Conservation (phyloP, 2,797 vertebrate genomes). For the Meda fulgida region DNA sequence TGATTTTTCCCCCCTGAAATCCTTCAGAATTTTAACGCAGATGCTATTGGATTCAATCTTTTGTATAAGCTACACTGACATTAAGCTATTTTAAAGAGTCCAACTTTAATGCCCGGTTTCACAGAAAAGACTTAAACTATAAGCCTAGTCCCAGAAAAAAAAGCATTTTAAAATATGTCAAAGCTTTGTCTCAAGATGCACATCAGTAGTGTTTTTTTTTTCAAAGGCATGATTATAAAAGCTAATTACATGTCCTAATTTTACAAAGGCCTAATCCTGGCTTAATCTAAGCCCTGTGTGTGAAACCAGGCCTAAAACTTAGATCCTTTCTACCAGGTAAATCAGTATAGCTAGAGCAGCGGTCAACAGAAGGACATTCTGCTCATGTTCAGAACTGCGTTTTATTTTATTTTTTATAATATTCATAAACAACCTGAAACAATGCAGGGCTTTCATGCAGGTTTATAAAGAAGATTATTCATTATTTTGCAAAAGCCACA, state of each 20-base stretch:
- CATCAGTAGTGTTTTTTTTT: too few relatives aligned
- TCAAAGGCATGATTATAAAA: too few relatives aligned
- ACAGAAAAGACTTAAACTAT: too few relatives aligned
- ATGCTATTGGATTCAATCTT: neutral
- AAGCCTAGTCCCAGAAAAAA: too few relatives aligned
- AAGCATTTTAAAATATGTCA: neutral
- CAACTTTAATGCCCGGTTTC: neutral
- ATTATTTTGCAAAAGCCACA: neutral
- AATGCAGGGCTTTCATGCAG: neutral
- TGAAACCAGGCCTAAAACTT: neutral
- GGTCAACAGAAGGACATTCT: slow-evolving; percentile 3
- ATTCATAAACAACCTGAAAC: neutral
- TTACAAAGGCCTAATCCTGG: neutral
- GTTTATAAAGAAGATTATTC: slow-evolving; percentile 7
- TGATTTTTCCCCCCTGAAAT: too few relatives aligned
- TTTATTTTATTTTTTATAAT: neutral
- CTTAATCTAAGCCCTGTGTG: neutral
- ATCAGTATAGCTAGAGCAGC: neutral
- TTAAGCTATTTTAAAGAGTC: neutral
- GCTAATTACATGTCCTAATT: neutral
- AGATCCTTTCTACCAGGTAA: neutral
- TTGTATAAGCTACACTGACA: neutral
- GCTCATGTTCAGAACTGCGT: neutral
- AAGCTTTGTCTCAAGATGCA: neutral
- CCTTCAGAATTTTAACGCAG: too few relatives aligned